A percentile compares a stretch with the other conserved stretches of the same genome.
Conservation (phyloP, 2,888 invertebrate genomes). For the Cordylochernes scorpioides region DNA sequence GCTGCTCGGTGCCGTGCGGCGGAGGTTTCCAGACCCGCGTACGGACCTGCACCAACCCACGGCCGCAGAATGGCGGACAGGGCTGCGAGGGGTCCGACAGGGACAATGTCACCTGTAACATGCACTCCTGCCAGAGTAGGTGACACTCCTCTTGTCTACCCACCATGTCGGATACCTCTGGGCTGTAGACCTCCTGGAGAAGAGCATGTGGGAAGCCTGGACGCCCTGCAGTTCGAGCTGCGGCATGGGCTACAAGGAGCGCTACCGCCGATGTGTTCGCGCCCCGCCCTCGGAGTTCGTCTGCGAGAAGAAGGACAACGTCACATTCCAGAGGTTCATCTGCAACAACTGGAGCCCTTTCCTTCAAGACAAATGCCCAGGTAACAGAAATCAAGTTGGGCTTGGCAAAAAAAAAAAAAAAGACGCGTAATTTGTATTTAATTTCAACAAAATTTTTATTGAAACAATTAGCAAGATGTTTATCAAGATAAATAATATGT, state of each 20-base stretch:
- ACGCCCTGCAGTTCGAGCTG: constrained; percentile 11
- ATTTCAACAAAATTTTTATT: no score
- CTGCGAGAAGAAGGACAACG: constrained; percentile 8
- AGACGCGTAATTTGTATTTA: no score
- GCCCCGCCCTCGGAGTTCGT: constrained; percentile 8
- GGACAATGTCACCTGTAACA: constrained; percentile 13
- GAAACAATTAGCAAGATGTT: no score
- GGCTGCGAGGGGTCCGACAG: constrained; percentile 11
- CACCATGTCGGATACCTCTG: neutral
- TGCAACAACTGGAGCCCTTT: constrained; percentile 16
- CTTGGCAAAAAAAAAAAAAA: no score
- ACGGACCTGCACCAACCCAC: constrained; percentile 16
- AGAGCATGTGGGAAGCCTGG: constrained; percentile 15
- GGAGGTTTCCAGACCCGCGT: constrained; percentile 12
- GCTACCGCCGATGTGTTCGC: constrained; percentile 12
- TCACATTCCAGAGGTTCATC: constrained; percentile 4
- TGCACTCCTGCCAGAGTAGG: constrained; percentile 15
- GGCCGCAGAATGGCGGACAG: constrained; percentile 13
- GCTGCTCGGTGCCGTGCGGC: constrained; percentile 15
- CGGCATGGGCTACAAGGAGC: constrained; percentile 10
- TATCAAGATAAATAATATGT: no score
- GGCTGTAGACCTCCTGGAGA: neutral
- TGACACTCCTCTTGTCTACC: neutral
- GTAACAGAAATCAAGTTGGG: no score
- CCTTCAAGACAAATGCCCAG: constrained; percentile 8